Base-by-base conservation (phyloP, 2,113 vertebrate species). In the Myodes glareolus region DNA sequence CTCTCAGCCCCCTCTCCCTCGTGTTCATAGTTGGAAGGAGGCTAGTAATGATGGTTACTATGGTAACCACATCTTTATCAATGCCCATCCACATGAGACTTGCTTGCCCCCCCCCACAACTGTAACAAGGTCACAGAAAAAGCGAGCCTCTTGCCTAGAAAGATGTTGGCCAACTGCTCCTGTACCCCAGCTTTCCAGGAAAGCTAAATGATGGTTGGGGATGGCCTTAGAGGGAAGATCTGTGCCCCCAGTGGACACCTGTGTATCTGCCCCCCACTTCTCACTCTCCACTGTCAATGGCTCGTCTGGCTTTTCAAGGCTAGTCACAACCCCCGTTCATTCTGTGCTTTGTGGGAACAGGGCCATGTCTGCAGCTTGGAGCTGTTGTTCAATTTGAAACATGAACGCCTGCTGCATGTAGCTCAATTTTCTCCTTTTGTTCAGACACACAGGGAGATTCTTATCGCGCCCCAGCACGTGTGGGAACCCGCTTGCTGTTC, bases 31-130 rank as follows among this genome's bases (percentile, higher is more conserved):
- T 88, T 88, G 52, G n/a, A 67, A 61, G 55, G 19, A 88, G 33
- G 87, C n/a, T 58, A 92, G 61, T 70, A 84, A 65, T 70, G 85
- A 47, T 27, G 50, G 90, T 95, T 96, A 80, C 94, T 73, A 90
- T 73, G 23, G 95, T 70, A 92, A 97, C 96, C 73, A 77, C 80
- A 73, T 85, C 72, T 19, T 36, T 94, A 50, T 73, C 19, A 3
- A 67, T 73, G 76, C 92, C 87, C 58, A 63, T 67, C 67, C 17
- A 1, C 21, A 1, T 21, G 55, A 76, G 91, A 72, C 70, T 75
- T 72, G 33, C 55, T 68, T 76, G 29, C 23, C n/a, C 68, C 36
- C 50, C 16, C 25, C 12, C 2, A 0, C 17, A 39, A 2, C n/a
- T 5, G 6, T 81, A 88, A 80, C 9, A 47, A 21, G 29, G 81